Base-by-base conservation (phyloP, 1,140 invertebrate species). In the Colletes latitarsis region DNA sequence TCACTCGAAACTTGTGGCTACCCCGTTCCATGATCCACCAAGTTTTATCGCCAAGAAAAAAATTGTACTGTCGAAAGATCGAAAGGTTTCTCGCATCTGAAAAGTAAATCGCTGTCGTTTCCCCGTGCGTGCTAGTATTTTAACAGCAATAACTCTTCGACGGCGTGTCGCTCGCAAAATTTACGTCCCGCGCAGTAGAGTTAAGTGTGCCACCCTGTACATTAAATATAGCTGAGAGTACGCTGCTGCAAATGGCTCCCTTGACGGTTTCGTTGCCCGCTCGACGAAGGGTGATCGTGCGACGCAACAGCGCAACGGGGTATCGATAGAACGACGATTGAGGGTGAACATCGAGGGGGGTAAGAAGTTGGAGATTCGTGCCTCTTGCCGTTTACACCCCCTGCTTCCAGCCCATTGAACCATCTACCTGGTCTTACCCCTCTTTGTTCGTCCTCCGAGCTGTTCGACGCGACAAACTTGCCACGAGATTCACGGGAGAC, bases 371-470 rank as follows among this genome's bases (percentile, higher is more conserved):
- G 46, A 66, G 53, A 69, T 76, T 76, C 74, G 63, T 76, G 74
- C 49, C 69, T 73, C 77, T 73, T 79, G 77, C 69, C 77, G 69
- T 73, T 73, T 73, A 73, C 77, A 79, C 77, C 68, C 58, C 14
- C 70, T 19, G 12, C 39, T 79, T 79, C 69, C 77, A 64, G 49
- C 57, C 49, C 77, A 60, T 79, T 79, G 69, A 79, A 64, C 60
- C 60, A 49, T 46, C 69, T 79, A 79, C 77, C 69, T 73, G 58
- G 55, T 73, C 62, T 46, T 30, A n/a, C n/a, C 58, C 57, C 46
- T 53, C 68, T 72, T 64, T 73, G 68, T 73, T 43, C 49, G 9
- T 41, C 17, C 67, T 21, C 55, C 49, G 9, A 41, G 55, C 68
- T 17, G 30, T 17, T 30, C 46, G 14, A 72, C 19, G 68, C 39